A percentile compares a stretch with the other conserved stretches of the same genome.
Evolutionary conservation across 2,797 vertebrate species (phyloP).

Genomic region (Nannoperca australis): DNA sequence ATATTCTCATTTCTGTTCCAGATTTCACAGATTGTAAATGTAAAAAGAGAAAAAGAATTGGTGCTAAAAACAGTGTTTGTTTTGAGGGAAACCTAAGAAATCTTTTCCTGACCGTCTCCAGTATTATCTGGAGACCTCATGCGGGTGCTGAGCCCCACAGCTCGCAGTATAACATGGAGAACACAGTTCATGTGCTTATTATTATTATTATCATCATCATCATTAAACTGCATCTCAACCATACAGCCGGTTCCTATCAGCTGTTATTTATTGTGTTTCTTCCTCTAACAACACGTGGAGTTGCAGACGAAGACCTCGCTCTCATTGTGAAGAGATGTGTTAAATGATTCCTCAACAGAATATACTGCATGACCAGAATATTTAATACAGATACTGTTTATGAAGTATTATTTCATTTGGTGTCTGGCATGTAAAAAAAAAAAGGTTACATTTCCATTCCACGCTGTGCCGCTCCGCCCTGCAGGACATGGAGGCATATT

Average conservation of each 20-base stretch:
- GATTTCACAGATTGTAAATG: background rate
- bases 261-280: constrained; percentile 21
- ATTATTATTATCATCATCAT: background rate
- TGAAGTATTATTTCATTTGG: constrained; percentile 72
- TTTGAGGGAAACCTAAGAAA: background rate
- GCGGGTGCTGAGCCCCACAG: background rate
- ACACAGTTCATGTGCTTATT: background rate
- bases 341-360: constrained; percentile 84
- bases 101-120: background rate
- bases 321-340: constrained; percentile 61
- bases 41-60: background rate
- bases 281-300: constrained; percentile 26
- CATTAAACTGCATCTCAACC: background rate
- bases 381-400: constrained; percentile 77
- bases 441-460: constrained; percentile 45
- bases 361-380: constrained; percentile 83
- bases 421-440: constrained; percentile 52
- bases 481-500: constrained; percentile 66
- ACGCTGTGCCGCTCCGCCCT: constrained; percentile 38
- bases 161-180: background rate
- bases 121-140: background rate
- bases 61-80: background rate
- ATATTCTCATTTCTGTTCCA: background rate
- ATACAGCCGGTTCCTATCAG: constrained; percentile 3
- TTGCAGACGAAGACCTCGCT: constrained; percentile 29